Conservation (phyloP, 2,888 invertebrate species). For the Hoplodrina ambigua region DNA sequence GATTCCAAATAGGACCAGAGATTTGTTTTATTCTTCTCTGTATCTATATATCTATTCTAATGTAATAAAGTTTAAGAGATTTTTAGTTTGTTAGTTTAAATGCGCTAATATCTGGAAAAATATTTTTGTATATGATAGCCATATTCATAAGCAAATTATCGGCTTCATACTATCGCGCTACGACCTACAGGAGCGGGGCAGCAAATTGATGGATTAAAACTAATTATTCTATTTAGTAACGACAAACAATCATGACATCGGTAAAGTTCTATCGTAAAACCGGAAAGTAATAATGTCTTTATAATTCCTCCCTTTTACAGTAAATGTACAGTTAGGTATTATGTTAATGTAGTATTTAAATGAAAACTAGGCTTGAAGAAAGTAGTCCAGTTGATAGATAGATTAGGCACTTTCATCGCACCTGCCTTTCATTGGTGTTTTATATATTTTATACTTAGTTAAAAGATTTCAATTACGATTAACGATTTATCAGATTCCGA, state of each 20-base stretch:
- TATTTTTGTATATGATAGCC: no score
- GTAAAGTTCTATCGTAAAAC: neutral
- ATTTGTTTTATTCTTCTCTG: no score
- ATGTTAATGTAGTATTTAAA: conserved; percentile 5
- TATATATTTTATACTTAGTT: neutral
- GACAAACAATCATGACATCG: neutral
- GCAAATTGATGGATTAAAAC: neutral
- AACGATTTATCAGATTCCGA: neutral
- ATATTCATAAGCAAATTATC: no score
- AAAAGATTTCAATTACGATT: conserved; percentile 19
- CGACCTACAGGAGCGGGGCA: no score
- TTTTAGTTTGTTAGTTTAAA: no score
- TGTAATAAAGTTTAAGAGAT: no score
- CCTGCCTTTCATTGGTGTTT: conserved; percentile 13
- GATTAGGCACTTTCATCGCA: conserved; percentile 45
- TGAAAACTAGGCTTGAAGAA: conserved; percentile 37
- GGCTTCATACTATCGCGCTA: no score
- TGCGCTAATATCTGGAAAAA: no score
- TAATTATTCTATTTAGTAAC: neutral
- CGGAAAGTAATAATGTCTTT: neutral
- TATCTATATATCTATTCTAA: no score
- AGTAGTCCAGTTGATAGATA: conserved; percentile 30
- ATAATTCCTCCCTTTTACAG: conserved; percentile 9
- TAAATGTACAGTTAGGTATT: neutral
- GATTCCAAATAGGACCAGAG: no score